Evolutionary conservation across 2,113 vertebrate genomes (phyloP).

Genomic region (Girardinichthys multiradiatus): DNA sequence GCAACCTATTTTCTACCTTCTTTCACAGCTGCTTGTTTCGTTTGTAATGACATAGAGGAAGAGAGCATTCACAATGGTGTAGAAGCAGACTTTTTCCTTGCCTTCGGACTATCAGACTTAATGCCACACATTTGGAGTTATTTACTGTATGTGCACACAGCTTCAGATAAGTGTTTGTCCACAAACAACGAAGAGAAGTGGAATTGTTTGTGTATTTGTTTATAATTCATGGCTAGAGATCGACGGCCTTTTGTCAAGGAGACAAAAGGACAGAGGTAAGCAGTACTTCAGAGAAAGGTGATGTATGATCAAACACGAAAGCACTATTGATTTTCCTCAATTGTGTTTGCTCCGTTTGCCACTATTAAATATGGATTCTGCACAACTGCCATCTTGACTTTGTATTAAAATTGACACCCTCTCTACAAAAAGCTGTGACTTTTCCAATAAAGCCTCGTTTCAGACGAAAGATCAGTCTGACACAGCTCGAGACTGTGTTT

Average conservation of each 20-base stretch:
- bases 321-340: slow-evolving; percentile 78
- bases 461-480: slow-evolving; percentile 60
- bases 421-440: slow-evolving; percentile 72
- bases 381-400: slow-evolving; percentile 68
- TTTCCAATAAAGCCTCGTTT: slow-evolving; percentile 69
- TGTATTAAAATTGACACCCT: slow-evolving; percentile 75
- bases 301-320: slow-evolving; percentile 78
- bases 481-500: slow-evolving; percentile 38
- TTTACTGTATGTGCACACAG: slow-evolving; percentile 16
- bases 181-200: slow-evolving; percentile 24
- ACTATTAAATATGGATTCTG: slow-evolving; percentile 81
- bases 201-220: slow-evolving; percentile 41
- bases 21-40: slow-evolving; percentile 4
- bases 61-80: not conserved
- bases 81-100: not conserved
- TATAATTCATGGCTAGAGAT: slow-evolving; percentile 32
- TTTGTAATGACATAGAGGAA: not conserved
- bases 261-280: slow-evolving; percentile 64
- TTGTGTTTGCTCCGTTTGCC: slow-evolving; percentile 79
- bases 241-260: slow-evolving; percentile 27
- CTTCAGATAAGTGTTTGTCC: slow-evolving; percentile 26
- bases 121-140: slow-evolving; percentile 10
- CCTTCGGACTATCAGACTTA: slow-evolving; percentile 24
- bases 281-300: slow-evolving; percentile 65
- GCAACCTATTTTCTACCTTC: not conserved